These are phyloP conservation scores for Odontomyia ornata DNA, from an alignment of 2,888 invertebrate species.

Conservation along the genomic window DNA sequence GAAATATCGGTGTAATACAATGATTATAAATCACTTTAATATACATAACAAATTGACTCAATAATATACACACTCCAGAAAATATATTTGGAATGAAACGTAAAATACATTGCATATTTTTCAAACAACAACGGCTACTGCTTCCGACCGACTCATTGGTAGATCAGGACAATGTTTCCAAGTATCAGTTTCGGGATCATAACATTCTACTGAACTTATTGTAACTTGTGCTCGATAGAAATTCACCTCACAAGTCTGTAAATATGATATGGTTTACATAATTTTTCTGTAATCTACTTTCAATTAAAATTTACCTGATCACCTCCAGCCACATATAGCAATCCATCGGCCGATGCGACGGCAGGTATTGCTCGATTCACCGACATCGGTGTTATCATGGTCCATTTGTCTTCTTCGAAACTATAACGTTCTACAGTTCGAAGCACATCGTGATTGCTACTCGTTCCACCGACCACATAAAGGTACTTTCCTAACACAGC, in stretches of 20 bases:
- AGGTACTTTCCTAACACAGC: slow-evolving; percentile 84
- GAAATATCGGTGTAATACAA: no score
- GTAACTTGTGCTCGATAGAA: slow-evolving; percentile 88
- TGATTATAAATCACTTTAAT: no score
- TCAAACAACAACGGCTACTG: slow-evolving; percentile 84
- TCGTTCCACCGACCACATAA: slow-evolving; percentile 90
- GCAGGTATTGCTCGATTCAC: slow-evolving; percentile 84
- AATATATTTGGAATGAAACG: slow-evolving; percentile 32
- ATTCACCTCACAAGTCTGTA: slow-evolving; percentile 74
- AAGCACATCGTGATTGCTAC: slow-evolving; percentile 80
- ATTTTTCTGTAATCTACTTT: not conserved
- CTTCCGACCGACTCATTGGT: slow-evolving; percentile 86
- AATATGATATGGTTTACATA: no score
- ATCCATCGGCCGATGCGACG: slow-evolving; percentile 83
- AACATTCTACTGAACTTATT: slow-evolving; percentile 83
- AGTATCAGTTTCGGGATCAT: slow-evolving; percentile 78
- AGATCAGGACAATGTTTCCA: slow-evolving; percentile 84
- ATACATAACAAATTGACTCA: no score
- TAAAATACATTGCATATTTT: not conserved
- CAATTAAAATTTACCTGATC: slow-evolving; percentile 67
- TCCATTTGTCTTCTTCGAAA: slow-evolving; percentile 73
- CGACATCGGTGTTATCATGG: slow-evolving; percentile 76
- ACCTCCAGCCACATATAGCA: slow-evolving; percentile 85
- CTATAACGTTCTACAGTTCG: slow-evolving; percentile 78
- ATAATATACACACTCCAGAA: not conserved